These are phyloP conservation scores for Caenorhabditis sulstoni DNA, from an alignment of 2,888 invertebrate species.

Conservation along the genomic window DNA sequence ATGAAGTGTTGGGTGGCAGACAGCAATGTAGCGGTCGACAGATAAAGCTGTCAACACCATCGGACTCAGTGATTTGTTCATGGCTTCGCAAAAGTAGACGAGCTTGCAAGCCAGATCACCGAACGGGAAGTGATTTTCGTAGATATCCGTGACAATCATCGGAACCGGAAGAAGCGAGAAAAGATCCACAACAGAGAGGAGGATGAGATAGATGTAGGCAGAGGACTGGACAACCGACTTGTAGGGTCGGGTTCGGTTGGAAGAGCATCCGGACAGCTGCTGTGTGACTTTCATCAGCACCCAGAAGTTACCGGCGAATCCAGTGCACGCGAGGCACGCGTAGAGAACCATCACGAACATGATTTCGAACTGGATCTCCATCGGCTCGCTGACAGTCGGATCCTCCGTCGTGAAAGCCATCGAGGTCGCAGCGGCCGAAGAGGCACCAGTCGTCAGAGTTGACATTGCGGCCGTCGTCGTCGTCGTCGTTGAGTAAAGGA, in stretches of 20 bases:
- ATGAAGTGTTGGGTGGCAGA: slow-evolving; percentile 73
- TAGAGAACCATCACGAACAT: slow-evolving; percentile 70
- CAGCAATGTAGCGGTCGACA: slow-evolving; percentile 72
- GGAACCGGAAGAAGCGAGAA: slow-evolving; percentile 76
- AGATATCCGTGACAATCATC: slow-evolving; percentile 75
- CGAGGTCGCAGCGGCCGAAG: background rate
- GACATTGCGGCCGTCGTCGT: slow-evolving; percentile 7
- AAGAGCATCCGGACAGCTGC: slow-evolving; percentile 70
- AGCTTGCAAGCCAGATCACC: slow-evolving; percentile 71
- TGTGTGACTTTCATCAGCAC: slow-evolving; percentile 74
- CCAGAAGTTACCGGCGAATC: slow-evolving; percentile 77
- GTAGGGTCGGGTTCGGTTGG: slow-evolving; percentile 48
- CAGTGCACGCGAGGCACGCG: slow-evolving; percentile 69
- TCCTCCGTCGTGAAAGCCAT: background rate
- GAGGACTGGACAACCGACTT: slow-evolving; percentile 74
- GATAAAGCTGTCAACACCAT: slow-evolving; percentile 77
- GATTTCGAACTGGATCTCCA: slow-evolving; percentile 51
- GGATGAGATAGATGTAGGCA: slow-evolving; percentile 77
- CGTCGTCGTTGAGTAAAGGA: background rate
- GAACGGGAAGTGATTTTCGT: slow-evolving; percentile 72
- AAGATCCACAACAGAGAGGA: slow-evolving; percentile 78
- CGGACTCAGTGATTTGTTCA: slow-evolving; percentile 78
- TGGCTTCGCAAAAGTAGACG: slow-evolving; percentile 74
- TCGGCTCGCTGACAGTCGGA: slow-evolving; percentile 18
- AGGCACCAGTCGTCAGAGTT: background rate